Conservation (phyloP, 2,113 vertebrate species). For the Bolborhynchus lineola region DNA sequence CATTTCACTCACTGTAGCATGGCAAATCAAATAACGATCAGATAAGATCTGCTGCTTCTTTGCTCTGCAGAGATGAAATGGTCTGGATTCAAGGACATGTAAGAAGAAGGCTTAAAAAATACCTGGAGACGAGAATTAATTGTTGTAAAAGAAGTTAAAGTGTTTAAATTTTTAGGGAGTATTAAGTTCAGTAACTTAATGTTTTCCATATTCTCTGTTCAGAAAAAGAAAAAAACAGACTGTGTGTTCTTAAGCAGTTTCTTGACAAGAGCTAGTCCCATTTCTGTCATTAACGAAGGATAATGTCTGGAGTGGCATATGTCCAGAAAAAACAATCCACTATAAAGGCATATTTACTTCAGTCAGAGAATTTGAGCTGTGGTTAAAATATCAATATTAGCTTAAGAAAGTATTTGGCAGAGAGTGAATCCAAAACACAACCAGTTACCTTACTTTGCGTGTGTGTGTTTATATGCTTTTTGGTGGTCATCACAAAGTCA, state of each 20-base stretch:
- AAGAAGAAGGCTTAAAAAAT: not conserved
- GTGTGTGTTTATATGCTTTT: not conserved
- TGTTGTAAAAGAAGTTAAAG: not conserved
- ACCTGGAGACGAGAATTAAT: not conserved
- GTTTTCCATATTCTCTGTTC: not conserved
- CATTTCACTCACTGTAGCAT: not conserved
- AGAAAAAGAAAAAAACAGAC: not conserved
- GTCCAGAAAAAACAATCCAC: conserved; percentile 53
- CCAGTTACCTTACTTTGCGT: not conserved
- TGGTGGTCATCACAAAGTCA: not conserved
- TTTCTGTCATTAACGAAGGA: conserved; percentile 28
- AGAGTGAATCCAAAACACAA: not conserved
- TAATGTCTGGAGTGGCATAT: conserved; percentile 46
- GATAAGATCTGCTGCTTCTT: not conserved
- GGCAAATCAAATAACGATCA: not conserved
- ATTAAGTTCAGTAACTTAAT: conserved; percentile 8
- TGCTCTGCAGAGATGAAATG: not conserved
- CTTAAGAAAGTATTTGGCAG: conserved; percentile 71
- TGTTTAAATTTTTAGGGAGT: not conserved
- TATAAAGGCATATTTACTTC: conserved; percentile 59
- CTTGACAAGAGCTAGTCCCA: conserved; percentile 40
- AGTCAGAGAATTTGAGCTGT: conserved; percentile 61
- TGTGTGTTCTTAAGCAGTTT: conserved; percentile 8
- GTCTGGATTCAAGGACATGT: not conserved
- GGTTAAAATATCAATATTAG: conserved; percentile 76